Evolutionary conservation across 2,113 vertebrate species (phyloP).

Genomic region (Mionectes macconnelli): DNA sequence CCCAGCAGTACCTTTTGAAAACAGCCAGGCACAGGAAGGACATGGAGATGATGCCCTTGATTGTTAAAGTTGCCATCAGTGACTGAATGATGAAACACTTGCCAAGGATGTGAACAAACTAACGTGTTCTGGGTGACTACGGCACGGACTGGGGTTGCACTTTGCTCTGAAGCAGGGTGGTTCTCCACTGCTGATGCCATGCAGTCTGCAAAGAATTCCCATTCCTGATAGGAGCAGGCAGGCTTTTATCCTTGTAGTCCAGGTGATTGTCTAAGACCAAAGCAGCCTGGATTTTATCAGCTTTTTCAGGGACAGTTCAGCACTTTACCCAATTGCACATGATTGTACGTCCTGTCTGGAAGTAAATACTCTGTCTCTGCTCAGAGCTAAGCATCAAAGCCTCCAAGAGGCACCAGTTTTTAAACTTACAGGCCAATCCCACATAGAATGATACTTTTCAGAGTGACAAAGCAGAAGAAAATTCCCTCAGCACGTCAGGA

Average conservation of each 20-base stretch:
- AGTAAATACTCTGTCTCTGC: not conserved
- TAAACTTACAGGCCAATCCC: not conserved
- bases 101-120: not conserved
- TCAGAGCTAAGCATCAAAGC: not conserved
- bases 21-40: not conserved
- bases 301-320: not conserved
- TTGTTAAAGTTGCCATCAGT: not conserved
- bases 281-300: not conserved
- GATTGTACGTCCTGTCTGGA: not conserved
- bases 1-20: not conserved
- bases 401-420: not conserved
- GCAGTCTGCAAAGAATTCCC: not conserved
- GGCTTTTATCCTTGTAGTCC: not conserved
- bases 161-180: not conserved
- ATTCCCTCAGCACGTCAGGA: not conserved
- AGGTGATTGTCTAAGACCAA: not conserved
- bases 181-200: not conserved
- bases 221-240: not conserved
- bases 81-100: not conserved
- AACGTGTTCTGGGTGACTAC: fast-evolving
- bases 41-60: not conserved
- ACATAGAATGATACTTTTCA: not conserved
- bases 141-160: fast-evolving
- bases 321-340: not conserved
- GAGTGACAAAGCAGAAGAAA: not conserved